Evolutionary conservation across 2,113 vertebrate genomes (phyloP).

Genomic region (Indri indri): DNA sequence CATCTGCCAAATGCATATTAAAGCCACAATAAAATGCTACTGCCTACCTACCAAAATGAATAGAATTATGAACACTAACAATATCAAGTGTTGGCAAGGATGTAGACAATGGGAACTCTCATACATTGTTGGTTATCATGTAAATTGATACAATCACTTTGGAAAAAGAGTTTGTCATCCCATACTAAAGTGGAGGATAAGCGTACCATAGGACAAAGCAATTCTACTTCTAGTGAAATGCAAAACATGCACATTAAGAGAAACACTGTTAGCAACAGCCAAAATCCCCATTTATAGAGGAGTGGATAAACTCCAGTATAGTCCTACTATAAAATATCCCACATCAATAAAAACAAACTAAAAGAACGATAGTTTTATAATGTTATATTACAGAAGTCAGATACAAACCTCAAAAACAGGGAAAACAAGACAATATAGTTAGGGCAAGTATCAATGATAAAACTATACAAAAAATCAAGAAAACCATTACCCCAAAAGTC

Average conservation of each 20-base stretch:
- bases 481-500: neutral
- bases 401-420: neutral
- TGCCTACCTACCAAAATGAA: neutral
- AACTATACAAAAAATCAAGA: conserved; percentile 17
- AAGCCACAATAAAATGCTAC: conserved; percentile 39
- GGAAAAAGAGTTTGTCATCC: conserved; percentile 18
- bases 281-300: neutral
- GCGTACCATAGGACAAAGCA: neutral
- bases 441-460: neutral
- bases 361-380: neutral
- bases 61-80: conserved; percentile 29
- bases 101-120: neutral
- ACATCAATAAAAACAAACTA: neutral
- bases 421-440: neutral
- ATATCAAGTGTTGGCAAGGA: neutral
- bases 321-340: neutral
- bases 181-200: neutral
- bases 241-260: neutral
- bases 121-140: neutral
- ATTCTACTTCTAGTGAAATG: conserved; percentile 10
- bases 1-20: conserved; percentile 4
- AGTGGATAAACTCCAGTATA: neutral
- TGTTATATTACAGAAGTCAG: neutral
- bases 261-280: neutral
- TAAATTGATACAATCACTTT: conserved; percentile 21